A percentile compares a stretch with the other conserved stretches of the same genome.
These are phyloP conservation scores for Diaprepes abbreviatus DNA, from an alignment of 2,888 invertebrate genomes.

Conservation along the genomic window DNA sequence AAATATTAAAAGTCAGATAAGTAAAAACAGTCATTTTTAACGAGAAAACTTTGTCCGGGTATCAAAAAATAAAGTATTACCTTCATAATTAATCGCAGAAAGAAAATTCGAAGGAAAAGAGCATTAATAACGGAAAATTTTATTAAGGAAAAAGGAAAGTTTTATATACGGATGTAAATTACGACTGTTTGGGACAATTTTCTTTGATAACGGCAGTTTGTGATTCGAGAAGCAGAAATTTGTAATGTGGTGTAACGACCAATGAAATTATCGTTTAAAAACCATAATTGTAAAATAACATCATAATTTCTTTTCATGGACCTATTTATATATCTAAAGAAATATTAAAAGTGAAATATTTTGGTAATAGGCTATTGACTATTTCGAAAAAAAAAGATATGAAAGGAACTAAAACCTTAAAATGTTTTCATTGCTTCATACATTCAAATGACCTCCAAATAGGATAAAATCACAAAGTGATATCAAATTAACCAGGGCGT, in stretches of 20 bases:
- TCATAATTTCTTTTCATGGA: no score
- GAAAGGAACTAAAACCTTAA: no score
- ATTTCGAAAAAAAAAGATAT: no score
- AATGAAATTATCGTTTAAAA: no score
- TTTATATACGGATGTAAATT: conserved; percentile 27
- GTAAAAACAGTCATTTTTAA: conserved; percentile 7
- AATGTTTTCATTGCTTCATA: no score
- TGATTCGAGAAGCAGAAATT: conserved; percentile 4
- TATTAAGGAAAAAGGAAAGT: not conserved
- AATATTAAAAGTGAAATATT: no score
- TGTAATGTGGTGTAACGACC: not conserved
- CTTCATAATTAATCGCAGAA: not conserved
- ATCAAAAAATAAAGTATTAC: conserved; percentile 9
- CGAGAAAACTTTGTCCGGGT: conserved; percentile 9
- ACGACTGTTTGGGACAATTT: conserved; percentile 25
- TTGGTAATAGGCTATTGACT: no score
- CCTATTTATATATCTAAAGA: no score
- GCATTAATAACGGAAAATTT: not conserved
- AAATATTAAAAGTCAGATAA: conserved; percentile 6
- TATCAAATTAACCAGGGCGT: no score
- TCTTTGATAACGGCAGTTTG: conserved; percentile 24
- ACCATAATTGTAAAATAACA: no score
- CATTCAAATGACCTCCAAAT: no score
- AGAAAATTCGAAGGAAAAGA: not conserved
- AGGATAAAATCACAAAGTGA: no score